Conservation (phyloP, 1,140 invertebrate genomes). For the Pseudomyrmex dendroicus region DNA sequence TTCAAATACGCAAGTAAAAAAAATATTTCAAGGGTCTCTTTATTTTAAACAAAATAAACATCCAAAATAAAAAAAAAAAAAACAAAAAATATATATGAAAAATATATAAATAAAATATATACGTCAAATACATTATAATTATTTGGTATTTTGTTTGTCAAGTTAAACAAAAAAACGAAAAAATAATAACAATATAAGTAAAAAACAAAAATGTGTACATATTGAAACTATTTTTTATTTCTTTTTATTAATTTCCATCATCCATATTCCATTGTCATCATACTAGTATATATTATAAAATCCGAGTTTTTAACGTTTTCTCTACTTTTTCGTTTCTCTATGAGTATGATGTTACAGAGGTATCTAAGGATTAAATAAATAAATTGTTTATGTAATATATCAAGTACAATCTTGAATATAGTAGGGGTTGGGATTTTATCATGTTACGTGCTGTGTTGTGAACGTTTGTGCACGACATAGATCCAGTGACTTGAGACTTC, state of each 20-base stretch:
- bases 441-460: slow-evolving; percentile 48
- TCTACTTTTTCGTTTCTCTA: neutral
- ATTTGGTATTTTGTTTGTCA: too few species aligned
- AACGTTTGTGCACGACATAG: slow-evolving; percentile 66
- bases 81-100: too few species aligned
- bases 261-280: neutral
- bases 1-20: neutral
- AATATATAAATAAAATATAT: too few species aligned
- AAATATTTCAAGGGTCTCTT: too few species aligned
- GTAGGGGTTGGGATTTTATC: slow-evolving; percentile 44
- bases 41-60: too few species aligned
- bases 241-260: too few species aligned
- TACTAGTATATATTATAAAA: neutral
- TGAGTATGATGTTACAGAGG: neutral
- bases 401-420: slow-evolving; percentile 31
- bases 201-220: too few species aligned
- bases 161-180: too few species aligned
- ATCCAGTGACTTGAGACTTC: slow-evolving; percentile 76
- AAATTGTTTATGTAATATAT: slow-evolving; percentile 31
- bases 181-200: too few species aligned
- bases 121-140: too few species aligned
- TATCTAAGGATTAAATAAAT: slow-evolving; percentile 34
- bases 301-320: neutral
- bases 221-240: too few species aligned
- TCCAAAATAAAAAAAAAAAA: too few species aligned